These are phyloP conservation scores for Mimas tiliae DNA, from an alignment of 2,888 invertebrate species.

Conservation along the genomic window DNA sequence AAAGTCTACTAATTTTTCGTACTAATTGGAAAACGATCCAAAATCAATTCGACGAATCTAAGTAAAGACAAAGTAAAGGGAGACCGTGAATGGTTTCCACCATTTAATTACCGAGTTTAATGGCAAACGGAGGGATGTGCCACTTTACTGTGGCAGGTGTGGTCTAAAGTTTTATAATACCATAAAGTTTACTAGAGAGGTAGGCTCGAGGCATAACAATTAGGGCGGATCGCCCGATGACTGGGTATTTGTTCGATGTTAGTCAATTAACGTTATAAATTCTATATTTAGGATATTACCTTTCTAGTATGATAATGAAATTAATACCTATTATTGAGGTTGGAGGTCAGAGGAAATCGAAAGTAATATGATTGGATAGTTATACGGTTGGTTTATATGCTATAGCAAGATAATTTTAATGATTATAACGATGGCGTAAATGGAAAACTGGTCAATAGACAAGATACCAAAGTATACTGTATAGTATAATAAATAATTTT, in stretches of 20 bases:
- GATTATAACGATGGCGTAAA: neutral
- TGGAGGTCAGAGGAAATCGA: neutral
- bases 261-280: conserved; percentile 23
- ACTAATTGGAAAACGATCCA: conserved; percentile 2
- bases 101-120: conserved; percentile 44
- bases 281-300: neutral
- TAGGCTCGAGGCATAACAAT: conserved; percentile 29
- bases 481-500: too few relatives aligned
- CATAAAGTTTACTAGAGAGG: conserved; percentile 43
- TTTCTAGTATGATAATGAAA: neutral
- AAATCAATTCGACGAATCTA: conserved; percentile 17
- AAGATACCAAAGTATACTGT: too few relatives aligned
- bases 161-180: conserved; percentile 47
- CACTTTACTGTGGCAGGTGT: conserved; percentile 40
- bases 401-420: neutral
- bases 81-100: conserved; percentile 26
- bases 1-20: neutral
- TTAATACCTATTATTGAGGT: conserved; percentile 11
- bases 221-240: conserved; percentile 16
- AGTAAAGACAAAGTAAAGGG: conserved; percentile 17
- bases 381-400: neutral
- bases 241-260: conserved; percentile 10
- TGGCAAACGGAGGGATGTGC: conserved; percentile 30
- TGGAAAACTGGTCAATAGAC: too few relatives aligned
- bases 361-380: neutral